A percentile compares a stretch with the other conserved stretches of the same genome.
Evolutionary conservation across 2,888 invertebrate genomes (phyloP).

Genomic region (Meganola albula): DNA sequence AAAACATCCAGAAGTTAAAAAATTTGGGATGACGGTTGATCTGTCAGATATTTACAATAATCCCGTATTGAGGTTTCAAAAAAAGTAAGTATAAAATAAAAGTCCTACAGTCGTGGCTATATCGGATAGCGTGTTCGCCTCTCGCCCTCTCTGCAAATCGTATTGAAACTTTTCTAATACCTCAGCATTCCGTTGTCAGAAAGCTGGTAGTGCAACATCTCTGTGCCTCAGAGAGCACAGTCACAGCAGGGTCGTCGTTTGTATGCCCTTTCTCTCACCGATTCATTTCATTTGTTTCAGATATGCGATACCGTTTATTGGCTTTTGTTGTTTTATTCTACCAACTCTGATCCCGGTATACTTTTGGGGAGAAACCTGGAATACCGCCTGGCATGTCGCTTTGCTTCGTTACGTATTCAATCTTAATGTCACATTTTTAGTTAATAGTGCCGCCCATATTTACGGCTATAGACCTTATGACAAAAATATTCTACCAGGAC

Average conservation of each 20-base stretch:
- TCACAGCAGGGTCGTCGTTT: too few relatives aligned
- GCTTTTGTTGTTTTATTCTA: slow-evolving; percentile 67
- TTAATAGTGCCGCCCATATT: slow-evolving; percentile 81
- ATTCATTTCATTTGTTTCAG: slow-evolving; percentile 42
- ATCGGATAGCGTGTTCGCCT: too few relatives aligned
- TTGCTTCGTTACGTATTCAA: slow-evolving; percentile 74
- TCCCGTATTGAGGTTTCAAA: slow-evolving; percentile 83
- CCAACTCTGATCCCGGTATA: slow-evolving; percentile 78
- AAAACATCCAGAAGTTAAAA: slow-evolving; percentile 85
- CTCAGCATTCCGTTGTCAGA: too few relatives aligned
- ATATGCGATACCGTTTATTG: slow-evolving; percentile 79
- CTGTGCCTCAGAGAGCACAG: too few relatives aligned
- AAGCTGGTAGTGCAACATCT: too few relatives aligned
- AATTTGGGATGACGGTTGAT: slow-evolving; percentile 82
- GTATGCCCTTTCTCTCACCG: too few relatives aligned
- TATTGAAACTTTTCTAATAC: too few relatives aligned
- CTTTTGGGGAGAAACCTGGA: slow-evolving; percentile 77
- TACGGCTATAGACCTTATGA: slow-evolving; percentile 69
- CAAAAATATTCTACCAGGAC: slow-evolving; percentile 34
- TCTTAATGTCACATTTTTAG: slow-evolving; percentile 80
- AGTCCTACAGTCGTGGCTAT: too few relatives aligned
- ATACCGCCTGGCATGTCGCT: slow-evolving; percentile 53
- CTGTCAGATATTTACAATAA: slow-evolving; percentile 83
- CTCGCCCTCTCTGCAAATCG: too few relatives aligned
- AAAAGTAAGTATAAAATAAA: slow-evolving; percentile 76